phyloP scores from a whole-genome alignment of 2,113 vertebrate genomes.

The Myodes glareolus region DNA sequence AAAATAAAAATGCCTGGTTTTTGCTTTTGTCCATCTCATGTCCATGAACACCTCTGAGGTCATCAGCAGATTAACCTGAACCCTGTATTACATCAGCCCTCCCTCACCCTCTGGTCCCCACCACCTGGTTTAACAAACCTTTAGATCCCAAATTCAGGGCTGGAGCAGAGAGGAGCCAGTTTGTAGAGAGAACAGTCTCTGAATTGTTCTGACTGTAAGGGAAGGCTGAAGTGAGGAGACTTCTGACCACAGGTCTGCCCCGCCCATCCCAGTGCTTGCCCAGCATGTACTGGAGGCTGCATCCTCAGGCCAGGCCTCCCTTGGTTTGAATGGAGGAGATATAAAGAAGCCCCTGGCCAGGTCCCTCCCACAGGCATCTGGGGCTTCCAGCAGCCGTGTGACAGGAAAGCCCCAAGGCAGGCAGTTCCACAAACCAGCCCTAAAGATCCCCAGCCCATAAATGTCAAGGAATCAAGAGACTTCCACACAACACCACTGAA shows the following conservation, averaged over 20 bases:
- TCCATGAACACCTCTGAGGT: background rate
- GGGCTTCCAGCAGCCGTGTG: background rate
- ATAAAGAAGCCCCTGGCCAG: background rate
- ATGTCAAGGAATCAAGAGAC: background rate
- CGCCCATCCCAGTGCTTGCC: background rate
- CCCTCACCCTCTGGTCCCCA: background rate
- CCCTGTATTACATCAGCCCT: background rate
- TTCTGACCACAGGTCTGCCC: background rate
- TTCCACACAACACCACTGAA: background rate
- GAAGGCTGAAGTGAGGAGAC: rapidly evolving
- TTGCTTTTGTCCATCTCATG: background rate
- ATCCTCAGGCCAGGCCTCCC: background rate
- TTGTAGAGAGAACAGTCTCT: background rate
- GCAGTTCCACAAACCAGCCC: background rate
- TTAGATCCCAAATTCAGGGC: background rate
- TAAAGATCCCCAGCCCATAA: background rate
- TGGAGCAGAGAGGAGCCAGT: background rate
- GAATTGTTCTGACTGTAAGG: background rate
- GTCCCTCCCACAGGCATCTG: background rate
- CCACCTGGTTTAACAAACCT: background rate
- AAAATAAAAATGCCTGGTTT: background rate
- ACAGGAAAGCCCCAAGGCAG: background rate
- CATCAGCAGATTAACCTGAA: background rate
- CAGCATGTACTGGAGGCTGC: background rate
- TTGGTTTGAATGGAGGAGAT: background rate